These are phyloP conservation scores for Todus mexicanus DNA, from an alignment of 2,797 vertebrate species.

Conservation along the genomic window DNA sequence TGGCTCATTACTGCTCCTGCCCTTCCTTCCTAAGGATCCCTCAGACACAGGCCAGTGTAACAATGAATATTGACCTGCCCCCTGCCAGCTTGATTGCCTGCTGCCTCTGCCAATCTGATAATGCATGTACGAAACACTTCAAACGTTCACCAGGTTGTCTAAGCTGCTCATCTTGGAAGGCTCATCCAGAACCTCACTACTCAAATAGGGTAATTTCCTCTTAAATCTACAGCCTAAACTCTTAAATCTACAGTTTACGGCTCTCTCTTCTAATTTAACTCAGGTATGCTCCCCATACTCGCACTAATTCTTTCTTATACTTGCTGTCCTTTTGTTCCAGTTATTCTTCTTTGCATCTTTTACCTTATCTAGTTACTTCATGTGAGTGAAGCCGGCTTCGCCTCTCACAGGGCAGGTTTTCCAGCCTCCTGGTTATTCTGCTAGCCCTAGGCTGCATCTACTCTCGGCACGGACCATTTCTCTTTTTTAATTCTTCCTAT, in stretches of 20 bases:
- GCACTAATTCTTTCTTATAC: not conserved
- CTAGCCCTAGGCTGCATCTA: not conserved
- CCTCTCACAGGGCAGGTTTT: not conserved
- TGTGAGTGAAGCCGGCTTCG: not conserved
- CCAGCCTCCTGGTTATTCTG: not conserved
- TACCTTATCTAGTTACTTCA: not conserved
- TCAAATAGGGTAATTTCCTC: not conserved
- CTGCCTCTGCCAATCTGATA: not conserved
- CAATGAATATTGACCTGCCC: not conserved
- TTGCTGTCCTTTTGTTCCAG: not conserved
- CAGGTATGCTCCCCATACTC: not conserved
- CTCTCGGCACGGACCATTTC: fast-evolving
- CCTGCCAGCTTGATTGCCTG: not conserved
- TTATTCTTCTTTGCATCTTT: not conserved
- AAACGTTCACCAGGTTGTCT: not conserved
- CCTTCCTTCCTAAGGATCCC: not conserved
- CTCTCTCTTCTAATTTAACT: not conserved
- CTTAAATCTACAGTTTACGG: not conserved
- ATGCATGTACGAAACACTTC: not conserved
- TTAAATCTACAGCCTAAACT: not conserved
- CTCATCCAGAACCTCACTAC: not conserved
- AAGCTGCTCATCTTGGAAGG: not conserved
- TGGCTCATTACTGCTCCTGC: not conserved
- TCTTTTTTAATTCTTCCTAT: not conserved
- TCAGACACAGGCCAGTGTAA: not conserved